Conservation (phyloP, 2,888 invertebrate species). For the Neoscelio sp. region DNA sequence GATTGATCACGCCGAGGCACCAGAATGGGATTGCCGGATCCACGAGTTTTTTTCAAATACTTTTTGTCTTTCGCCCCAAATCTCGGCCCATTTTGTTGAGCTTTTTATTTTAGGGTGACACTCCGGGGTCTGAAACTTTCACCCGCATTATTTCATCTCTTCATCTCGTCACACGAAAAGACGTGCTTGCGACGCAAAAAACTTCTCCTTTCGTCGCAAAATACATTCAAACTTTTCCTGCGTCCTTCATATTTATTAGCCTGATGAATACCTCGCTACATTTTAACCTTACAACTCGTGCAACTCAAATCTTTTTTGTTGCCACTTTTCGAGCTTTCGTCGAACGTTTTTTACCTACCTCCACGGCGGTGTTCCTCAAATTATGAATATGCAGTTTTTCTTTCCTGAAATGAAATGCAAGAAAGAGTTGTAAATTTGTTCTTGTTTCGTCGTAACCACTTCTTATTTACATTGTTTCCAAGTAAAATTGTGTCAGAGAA, state of each 20-base stretch:
- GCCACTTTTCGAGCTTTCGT: conserved; percentile 57
- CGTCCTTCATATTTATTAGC: conserved; percentile 67
- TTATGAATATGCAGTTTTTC: conserved; percentile 63
- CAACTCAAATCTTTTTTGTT: conserved; percentile 53
- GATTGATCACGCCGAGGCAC: conserved; percentile 61
- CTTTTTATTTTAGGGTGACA: conserved; percentile 48
- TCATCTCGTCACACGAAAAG: conserved; percentile 57
- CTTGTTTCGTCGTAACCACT: conserved; percentile 48
- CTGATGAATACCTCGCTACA: conserved; percentile 60
- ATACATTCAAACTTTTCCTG: conserved; percentile 62
- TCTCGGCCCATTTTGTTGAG: conserved; percentile 53
- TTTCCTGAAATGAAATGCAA: conserved; percentile 38
- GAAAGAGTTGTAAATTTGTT: conserved; percentile 58
- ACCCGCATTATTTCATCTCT: conserved; percentile 59
- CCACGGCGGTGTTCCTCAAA: conserved; percentile 20
- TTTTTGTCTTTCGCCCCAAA: conserved; percentile 56
- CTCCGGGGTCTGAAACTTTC: conserved; percentile 54
- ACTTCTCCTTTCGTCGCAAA: conserved; percentile 53
- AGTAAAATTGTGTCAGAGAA: conserved; percentile 51
- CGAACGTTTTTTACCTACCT: conserved; percentile 28
- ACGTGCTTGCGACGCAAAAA: conserved; percentile 47
- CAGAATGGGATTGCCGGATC: conserved; percentile 57
- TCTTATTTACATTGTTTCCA: conserved; percentile 62
- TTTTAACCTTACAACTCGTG: conserved; percentile 56
- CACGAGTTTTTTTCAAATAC: conserved; percentile 34